Base-by-base conservation (phyloP, 2,888 invertebrate genomes). In the Caenorhabditis sp. region DNA sequence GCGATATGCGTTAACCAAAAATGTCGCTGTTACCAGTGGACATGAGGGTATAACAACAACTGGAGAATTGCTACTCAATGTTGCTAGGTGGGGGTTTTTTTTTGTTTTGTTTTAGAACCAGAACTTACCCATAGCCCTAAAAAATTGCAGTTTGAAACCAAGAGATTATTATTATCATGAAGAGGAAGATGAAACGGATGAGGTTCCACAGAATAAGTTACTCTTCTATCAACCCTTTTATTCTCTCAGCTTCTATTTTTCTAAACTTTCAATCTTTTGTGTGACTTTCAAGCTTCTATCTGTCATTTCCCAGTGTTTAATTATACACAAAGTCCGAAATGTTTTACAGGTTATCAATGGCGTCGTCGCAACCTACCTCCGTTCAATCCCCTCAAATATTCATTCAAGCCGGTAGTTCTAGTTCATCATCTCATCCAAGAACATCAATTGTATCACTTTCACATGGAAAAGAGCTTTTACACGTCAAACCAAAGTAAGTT, bases 11-110 rank as follows among this genome's bases (percentile, higher is more conserved):
- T 53, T 80, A 52, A 74, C 77, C 1, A 80, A 80, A 27, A 66
- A 80, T 61, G 67, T 80, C 8, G 61, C 67, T 12, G 76, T 79
- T 10, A 78, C 78, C 17, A 65, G 76, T 10, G 78, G 79, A 20
- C 66, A 79, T 52, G 77, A 81, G 27, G 82, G 73, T 49, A 70
- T 81, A 0, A 69, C 76, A 3, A 63, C 70, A 0, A 74, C 79
- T 12, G 78, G 76, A 38, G 78, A 78, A 31, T 53, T 82, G 36
- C 63, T 82, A 23, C 56, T 82, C 10, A 81, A 82, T 67, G 82
- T 82, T 10, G 82, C 80, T 0, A 77, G 75, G 81, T 81, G 17
- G 23, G 60, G 3, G 26, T n/a, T 26, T 56, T n/a, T n/a, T n/a
- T 50, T 26, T 62, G 52, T 4, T 14, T 5, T 21, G 25, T 25